phyloP scores from a whole-genome alignment of 2,797 vertebrate species.

The Labroides dimidiatus region DNA sequence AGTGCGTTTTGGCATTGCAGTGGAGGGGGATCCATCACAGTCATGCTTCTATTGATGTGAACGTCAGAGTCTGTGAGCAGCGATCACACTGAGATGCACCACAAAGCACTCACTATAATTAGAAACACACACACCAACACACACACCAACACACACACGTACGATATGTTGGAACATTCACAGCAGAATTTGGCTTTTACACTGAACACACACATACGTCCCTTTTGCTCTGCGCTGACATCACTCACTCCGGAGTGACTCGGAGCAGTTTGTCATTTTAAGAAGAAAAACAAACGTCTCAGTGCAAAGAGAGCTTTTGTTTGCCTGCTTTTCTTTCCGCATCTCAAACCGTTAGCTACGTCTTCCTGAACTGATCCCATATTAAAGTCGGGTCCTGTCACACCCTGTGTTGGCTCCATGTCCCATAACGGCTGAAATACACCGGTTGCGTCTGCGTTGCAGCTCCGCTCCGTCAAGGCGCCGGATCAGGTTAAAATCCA shows the following conservation, averaged over 20 bases:
- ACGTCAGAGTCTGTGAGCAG: constrained; percentile 77
- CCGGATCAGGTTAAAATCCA: too few relatives aligned
- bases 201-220: neutral
- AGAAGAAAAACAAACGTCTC: constrained; percentile 39
- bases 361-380: too few relatives aligned
- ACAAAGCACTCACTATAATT: constrained; percentile 85
- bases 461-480: too few relatives aligned
- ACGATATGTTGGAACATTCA: too few relatives aligned
- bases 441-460: too few relatives aligned
- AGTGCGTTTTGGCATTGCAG: constrained; percentile 49
- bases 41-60: constrained; percentile 84
- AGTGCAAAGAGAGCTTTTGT: constrained; percentile 30
- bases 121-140: constrained; percentile 54
- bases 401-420: too few relatives aligned
- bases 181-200: too few relatives aligned
- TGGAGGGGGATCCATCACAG: constrained; percentile 80
- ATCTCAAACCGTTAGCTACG: too few relatives aligned
- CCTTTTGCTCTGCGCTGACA: constrained; percentile 33
- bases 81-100: constrained; percentile 71
- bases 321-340: neutral
- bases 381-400: too few relatives aligned
- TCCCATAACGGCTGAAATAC: too few relatives aligned
- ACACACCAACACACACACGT: constrained; percentile 10
- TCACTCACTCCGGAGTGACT: constrained; percentile 46
- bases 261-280: constrained; percentile 36